Evolutionary conservation across 92 coral and sea anemone species (phyloP), one percentile per base, ranked within the genome.

Genomic region (Pocillopora grandis): DNA sequence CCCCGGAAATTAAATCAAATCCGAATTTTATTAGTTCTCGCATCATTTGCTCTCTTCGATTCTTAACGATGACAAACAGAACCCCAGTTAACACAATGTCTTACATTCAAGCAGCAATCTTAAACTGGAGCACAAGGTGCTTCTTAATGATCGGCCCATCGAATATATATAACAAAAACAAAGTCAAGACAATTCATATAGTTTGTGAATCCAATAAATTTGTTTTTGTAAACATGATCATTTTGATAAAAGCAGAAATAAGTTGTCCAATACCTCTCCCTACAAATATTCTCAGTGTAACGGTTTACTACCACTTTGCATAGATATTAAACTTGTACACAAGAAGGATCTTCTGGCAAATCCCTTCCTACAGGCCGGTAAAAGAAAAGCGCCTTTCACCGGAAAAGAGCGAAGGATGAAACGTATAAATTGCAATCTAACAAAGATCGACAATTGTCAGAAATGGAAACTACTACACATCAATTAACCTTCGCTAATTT

Each of bases 401-500:
- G 81, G 87, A 83, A 83, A 83, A 52, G 60, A 35, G 19, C 57
- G 63, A 49, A n/a, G 56, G 63, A 31, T 56, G 72, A 83, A 61
- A 61, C 64, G 79, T 82, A 73, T 75, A 72, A 62, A 52, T 66
- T 84, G 73, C 88, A 84, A 90, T 86, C 90, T 62, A 81, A 90
- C 92, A 76, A 72, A 69, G 86, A 86, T 89, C 83, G 75, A 80
- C 90, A 71, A 86, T 81, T 81, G 84, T 71, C 80, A 80, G 80
- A 86, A 80, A 89, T 89, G 78, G 81, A 86, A 86, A 82, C 82
- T 71, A 63, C 89, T 58, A 84, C 90, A 61, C 77, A 81, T 86
- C 92, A 90, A 90, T 90, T 90, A 86, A 69, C 81, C 76, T 72
- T 66, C 81, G 82, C 92, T 86, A 90, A 86, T 86, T 87, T 90